Percentiles rank a stretch among this genome's conserved stretches.
phyloP scores from a whole-genome alignment of 2,888 invertebrate genomes.

The Drosophila differens region DNA sequence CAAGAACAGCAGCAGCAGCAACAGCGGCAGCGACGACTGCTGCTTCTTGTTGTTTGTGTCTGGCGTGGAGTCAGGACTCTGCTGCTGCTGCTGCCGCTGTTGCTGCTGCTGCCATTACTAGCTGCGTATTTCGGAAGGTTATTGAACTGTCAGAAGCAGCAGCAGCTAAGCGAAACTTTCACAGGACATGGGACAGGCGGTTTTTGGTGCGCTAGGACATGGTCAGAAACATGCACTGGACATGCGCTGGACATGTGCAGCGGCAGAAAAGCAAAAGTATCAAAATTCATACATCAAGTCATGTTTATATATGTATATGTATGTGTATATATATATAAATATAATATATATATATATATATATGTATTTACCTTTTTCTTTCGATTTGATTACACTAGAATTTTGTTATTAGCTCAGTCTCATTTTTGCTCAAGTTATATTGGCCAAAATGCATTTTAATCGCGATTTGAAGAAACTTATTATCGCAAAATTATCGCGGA shows the following conservation, averaged over 20 bases:
- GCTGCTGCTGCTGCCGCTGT: constrained; percentile 19
- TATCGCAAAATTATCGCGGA: constrained; percentile 84
- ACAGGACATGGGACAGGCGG: constrained; percentile 30
- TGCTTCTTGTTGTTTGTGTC: constrained; percentile 68
- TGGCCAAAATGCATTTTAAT: constrained; percentile 80
- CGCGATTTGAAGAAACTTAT: constrained; percentile 85
- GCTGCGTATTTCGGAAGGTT: constrained; percentile 71
- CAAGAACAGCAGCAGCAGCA: constrained; percentile 44
- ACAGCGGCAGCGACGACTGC: constrained; percentile 25
- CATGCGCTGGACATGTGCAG: constrained; percentile 24
- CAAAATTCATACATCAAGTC: constrained; percentile 4
- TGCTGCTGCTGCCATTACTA: constrained; percentile 34
- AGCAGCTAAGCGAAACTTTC: constrained; percentile 53
- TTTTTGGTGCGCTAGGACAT: constrained; percentile 61
- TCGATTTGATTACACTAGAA: constrained; percentile 23
- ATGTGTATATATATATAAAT: not conserved
- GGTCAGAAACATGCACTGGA: constrained; percentile 30
- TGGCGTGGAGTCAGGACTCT: constrained; percentile 54
- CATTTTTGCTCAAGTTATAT: constrained; percentile 68
- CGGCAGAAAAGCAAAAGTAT: constrained; percentile 58
- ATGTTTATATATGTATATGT: not conserved
- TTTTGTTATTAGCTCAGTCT: constrained; percentile 55
- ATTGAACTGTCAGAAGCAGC: constrained; percentile 69
- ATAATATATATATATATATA: not conserved
- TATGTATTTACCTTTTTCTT: constrained; percentile 27